These are phyloP conservation scores for Endomychus coccineus DNA, from an alignment of 2,888 invertebrate genomes.

Conservation along the genomic window DNA sequence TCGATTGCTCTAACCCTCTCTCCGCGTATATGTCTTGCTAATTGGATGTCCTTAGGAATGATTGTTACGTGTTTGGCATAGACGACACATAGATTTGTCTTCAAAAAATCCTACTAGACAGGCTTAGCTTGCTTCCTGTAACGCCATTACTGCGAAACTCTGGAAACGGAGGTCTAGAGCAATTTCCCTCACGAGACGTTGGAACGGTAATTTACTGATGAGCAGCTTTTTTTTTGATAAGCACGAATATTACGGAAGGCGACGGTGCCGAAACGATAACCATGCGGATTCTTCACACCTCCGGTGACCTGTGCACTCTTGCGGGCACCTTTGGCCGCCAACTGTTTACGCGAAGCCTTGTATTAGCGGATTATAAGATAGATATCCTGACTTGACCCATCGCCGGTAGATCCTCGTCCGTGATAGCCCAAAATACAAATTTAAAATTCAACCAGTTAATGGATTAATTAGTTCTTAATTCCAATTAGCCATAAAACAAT, in stretches of 20 bases:
- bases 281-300: slow-evolving; percentile 11
- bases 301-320: slow-evolving; percentile 9
- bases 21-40: slow-evolving; percentile 93
- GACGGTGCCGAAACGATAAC: slow-evolving; percentile 20
- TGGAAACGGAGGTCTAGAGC: slow-evolving; percentile 88
- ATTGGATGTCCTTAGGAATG: slow-evolving; percentile 96
- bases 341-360: slow-evolving; percentile 56
- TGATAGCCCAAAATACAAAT: no score
- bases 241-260: slow-evolving; percentile 44
- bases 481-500: no score
- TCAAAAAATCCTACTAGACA: slow-evolving; percentile 93
- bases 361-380: no score
- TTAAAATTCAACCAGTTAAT: no score
- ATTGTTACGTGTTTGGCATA: slow-evolving; percentile 96
- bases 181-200: slow-evolving; percentile 86
- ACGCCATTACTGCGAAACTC: slow-evolving; percentile 42
- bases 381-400: no score
- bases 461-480: no score
- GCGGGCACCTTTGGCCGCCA: slow-evolving; percentile 40
- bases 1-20: no score
- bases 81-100: slow-evolving; percentile 96
- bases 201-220: slow-evolving; percentile 73
- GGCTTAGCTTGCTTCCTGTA: slow-evolving; percentile 82
- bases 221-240: slow-evolving; percentile 58
- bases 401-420: no score